These are phyloP conservation scores for Macrophya annulata DNA, from an alignment of 2,888 invertebrate genomes.

Conservation along the genomic window DNA sequence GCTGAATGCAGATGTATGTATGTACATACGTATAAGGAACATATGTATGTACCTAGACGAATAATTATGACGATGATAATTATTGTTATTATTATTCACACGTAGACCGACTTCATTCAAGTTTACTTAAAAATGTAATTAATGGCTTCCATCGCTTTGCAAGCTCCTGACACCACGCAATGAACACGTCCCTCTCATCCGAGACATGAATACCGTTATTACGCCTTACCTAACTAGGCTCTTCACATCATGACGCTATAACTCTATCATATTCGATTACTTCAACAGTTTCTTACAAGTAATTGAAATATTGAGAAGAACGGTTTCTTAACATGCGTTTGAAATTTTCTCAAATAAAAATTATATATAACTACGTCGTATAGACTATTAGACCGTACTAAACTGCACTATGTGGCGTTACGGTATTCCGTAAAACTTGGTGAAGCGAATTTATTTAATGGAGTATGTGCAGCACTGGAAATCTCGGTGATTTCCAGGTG, in stretches of 20 bases:
- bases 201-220: slow-evolving; percentile 32
- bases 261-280: neutral
- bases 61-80: slow-evolving; percentile 66
- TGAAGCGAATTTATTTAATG: neutral
- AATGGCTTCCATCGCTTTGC: slow-evolving; percentile 25
- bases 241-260: neutral
- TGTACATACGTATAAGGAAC: neutral
- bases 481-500: neutral
- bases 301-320: neutral
- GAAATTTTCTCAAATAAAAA: neutral
- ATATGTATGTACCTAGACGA: slow-evolving; percentile 37
- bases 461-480: neutral
- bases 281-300: neutral
- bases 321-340: neutral
- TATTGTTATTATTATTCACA: slow-evolving; percentile 46
- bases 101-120: slow-evolving; percentile 15
- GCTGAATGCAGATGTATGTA: neutral
- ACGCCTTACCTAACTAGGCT: slow-evolving; percentile 17
- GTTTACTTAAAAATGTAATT: slow-evolving; percentile 23
- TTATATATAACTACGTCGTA: neutral
- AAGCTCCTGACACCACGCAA: slow-evolving; percentile 9
- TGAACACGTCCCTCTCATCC: slow-evolving; percentile 22
- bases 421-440: neutral
- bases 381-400: neutral
- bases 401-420: neutral